phyloP scores from a whole-genome alignment of 2,113 vertebrate species.

The Hipposideros armiger region DNA sequence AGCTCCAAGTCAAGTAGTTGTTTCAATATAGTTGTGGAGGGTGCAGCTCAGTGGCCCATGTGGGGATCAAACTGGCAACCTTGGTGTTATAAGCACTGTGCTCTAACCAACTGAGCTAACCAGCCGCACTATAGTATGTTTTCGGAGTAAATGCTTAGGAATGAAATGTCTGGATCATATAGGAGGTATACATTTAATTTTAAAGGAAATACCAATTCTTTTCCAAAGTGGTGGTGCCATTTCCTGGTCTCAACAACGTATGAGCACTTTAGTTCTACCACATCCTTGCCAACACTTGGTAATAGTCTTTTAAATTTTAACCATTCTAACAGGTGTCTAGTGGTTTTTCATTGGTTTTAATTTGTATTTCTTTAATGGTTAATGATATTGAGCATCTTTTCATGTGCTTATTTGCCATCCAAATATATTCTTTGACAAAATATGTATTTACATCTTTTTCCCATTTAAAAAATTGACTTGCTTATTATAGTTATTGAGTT shows the following conservation, averaged over 20 bases:
- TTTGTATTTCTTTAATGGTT: not conserved
- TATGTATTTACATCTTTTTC: not conserved
- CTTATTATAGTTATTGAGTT: not conserved
- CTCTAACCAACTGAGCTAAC: no score
- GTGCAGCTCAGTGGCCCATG: no score
- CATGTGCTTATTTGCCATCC: not conserved
- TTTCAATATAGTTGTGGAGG: no score
- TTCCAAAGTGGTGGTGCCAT: constrained; percentile 17
- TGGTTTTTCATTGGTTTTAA: not conserved
- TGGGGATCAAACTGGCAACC: no score
- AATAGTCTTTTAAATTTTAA: constrained; percentile 2
- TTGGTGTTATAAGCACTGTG: no score
- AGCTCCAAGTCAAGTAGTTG: no score
- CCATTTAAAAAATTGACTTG: not conserved
- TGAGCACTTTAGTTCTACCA: not conserved
- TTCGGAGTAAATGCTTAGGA: not conserved
- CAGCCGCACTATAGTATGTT: not conserved
- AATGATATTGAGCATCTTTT: not conserved
- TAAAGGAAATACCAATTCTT: not conserved
- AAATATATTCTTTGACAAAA: not conserved
- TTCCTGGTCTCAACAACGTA: not conserved
- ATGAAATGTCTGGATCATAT: not conserved
- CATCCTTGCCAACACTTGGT: not conserved
- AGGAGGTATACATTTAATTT: not conserved
- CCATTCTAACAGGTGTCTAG: not conserved